Evolutionary conservation across 2,797 vertebrate species (phyloP).

Genomic region (Characodon lateralis): DNA sequence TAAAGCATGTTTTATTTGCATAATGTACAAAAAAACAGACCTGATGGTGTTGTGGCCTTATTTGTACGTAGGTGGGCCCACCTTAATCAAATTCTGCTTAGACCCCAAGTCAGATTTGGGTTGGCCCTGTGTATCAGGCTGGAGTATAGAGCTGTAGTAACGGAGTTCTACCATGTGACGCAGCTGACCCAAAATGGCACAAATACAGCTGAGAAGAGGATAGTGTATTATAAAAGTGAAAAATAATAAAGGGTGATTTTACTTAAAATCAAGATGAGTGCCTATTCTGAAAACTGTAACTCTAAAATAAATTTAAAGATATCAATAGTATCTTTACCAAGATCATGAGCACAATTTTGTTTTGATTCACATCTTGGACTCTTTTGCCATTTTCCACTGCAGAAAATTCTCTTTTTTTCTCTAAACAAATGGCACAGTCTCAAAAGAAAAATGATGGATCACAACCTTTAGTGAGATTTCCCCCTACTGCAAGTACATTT

Average conservation of each 20-base stretch:
- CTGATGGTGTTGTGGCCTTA: neutral
- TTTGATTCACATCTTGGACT: constrained; percentile 25
- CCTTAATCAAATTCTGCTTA: neutral
- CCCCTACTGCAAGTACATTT: constrained; percentile 24
- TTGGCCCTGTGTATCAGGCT: neutral
- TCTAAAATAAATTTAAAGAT: neutral
- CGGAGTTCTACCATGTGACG: neutral
- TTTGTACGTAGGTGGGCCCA: neutral
- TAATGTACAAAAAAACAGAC: neutral
- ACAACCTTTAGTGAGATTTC: constrained; percentile 39
- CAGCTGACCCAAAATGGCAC: neutral
- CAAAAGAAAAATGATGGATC: constrained; percentile 38
- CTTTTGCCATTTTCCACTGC: constrained; percentile 21
- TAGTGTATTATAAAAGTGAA: neutral
- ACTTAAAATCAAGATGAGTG: neutral
- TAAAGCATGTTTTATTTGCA: neutral
- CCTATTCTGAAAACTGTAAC: neutral
- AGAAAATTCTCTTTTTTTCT: constrained; percentile 25
- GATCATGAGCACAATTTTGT: constrained; percentile 18
- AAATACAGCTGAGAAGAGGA: neutral
- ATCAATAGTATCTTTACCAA: neutral
- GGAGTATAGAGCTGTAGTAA: neutral
- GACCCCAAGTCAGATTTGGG: neutral
- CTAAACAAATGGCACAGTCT: constrained; percentile 34
- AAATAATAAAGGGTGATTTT: neutral